Conservation (phyloP, 2,888 invertebrate species). For the Gymnoscelis rufifasciata region DNA sequence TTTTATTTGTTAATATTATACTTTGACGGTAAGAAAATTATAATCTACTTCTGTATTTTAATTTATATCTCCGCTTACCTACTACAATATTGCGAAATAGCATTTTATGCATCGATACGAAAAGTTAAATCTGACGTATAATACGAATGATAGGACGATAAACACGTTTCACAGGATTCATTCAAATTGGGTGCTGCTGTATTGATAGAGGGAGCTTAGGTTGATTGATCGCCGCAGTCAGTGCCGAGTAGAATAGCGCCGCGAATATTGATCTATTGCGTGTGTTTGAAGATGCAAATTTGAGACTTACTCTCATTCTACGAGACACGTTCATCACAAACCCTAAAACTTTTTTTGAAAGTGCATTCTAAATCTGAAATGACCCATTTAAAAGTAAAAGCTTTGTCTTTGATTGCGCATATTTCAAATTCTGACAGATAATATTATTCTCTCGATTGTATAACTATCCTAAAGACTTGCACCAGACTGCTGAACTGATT, state of each 20-base stretch:
- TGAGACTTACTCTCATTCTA: not conserved
- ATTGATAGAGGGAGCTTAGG: slow-evolving; percentile 46
- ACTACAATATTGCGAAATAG: not conserved
- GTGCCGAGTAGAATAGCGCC: slow-evolving; percentile 8
- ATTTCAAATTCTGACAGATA: too few relatives aligned
- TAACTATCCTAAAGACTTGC: too few relatives aligned
- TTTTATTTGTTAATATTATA: too few relatives aligned
- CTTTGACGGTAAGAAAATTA: too few relatives aligned
- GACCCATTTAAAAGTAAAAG: too few relatives aligned
- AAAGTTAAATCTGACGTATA: slow-evolving; percentile 35
- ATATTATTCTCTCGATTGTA: too few relatives aligned
- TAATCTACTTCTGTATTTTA: too few relatives aligned
- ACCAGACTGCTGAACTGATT: too few relatives aligned
- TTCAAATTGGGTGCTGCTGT: slow-evolving; percentile 50
- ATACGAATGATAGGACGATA: slow-evolving; percentile 43
- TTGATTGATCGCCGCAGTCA: slow-evolving; percentile 53
- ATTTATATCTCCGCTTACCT: too few relatives aligned
- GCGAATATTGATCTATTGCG: slow-evolving; percentile 4
- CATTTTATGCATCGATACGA: slow-evolving; percentile 11
- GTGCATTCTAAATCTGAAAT: too few relatives aligned
- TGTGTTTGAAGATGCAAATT: not conserved
- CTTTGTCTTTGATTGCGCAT: too few relatives aligned
- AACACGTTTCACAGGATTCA: slow-evolving; percentile 53
- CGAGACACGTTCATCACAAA: not conserved
- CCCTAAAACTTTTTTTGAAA: too few relatives aligned